Conservation (phyloP, 1,140 invertebrate genomes). For the Drosophila prosaltans region DNA sequence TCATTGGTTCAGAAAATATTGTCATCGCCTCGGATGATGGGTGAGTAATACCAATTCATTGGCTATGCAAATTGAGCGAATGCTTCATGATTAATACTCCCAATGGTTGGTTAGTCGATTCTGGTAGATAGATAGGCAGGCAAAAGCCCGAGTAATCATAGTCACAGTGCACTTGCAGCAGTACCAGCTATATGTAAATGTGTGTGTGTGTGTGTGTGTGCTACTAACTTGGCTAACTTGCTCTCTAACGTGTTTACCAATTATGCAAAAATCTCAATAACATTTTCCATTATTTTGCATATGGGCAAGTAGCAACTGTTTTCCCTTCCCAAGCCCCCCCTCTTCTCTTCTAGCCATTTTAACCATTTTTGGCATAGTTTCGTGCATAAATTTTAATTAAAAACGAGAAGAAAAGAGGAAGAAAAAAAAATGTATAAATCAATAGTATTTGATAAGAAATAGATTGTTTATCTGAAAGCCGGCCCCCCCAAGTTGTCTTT, state of each 20-base stretch:
- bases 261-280: slow-evolving; percentile 27
- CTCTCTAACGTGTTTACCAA: slow-evolving; percentile 36
- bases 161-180: not conserved
- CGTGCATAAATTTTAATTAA: slow-evolving; percentile 9
- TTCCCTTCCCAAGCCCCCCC: not conserved
- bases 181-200: not conserved
- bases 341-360: not conserved
- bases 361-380: slow-evolving; percentile 6
- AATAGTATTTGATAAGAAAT: slow-evolving; percentile 40
- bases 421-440: not conserved
- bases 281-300: slow-evolving; percentile 13
- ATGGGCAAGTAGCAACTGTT: slow-evolving; percentile 1
- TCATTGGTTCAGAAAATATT: slow-evolving; percentile 37
- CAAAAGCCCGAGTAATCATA: slow-evolving; percentile 21
- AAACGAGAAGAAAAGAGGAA: not conserved
- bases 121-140: not conserved
- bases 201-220: slow-evolving; percentile 10
- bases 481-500: slow-evolving; percentile 5
- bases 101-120: slow-evolving; percentile 1
- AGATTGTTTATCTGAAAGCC: slow-evolving; percentile 14
- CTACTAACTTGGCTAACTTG: slow-evolving; percentile 8
- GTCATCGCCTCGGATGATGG: not conserved
- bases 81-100: slow-evolving; percentile 44
- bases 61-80: slow-evolving; percentile 50
- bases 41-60: slow-evolving; percentile 45